These are phyloP conservation scores for Simalia tracyae DNA, from an alignment of 2,797 vertebrate species.

Conservation along the genomic window DNA sequence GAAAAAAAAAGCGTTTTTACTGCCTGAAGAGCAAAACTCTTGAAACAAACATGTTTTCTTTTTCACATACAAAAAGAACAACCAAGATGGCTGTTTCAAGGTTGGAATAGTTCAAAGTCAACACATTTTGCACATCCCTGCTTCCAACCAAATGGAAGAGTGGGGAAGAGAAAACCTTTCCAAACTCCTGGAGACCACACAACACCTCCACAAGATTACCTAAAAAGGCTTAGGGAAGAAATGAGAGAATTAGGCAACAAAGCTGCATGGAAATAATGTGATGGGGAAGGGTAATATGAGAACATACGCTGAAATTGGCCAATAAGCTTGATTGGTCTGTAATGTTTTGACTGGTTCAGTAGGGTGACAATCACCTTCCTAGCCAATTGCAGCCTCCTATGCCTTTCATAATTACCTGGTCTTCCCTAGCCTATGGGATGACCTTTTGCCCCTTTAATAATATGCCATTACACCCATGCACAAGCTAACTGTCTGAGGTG, in stretches of 20 bases:
- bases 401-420: neutral
- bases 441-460: neutral
- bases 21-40: neutral
- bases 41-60: neutral
- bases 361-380: neutral
- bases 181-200: neutral
- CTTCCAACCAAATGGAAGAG: neutral
- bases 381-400: neutral
- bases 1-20: neutral
- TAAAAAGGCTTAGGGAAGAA: neutral
- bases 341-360: neutral
- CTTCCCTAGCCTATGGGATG: neutral
- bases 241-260: neutral
- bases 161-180: neutral
- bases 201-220: neutral
- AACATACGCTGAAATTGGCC: neutral
- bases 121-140: neutral
- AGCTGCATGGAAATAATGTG: neutral
- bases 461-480: neutral
- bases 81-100: neutral
- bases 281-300: neutral
- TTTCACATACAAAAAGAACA: neutral
- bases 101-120: neutral
- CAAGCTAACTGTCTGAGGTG: neutral
- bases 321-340: neutral